Conservation (phyloP, 2,888 invertebrate genomes). For the Tortricodes alternella region DNA sequence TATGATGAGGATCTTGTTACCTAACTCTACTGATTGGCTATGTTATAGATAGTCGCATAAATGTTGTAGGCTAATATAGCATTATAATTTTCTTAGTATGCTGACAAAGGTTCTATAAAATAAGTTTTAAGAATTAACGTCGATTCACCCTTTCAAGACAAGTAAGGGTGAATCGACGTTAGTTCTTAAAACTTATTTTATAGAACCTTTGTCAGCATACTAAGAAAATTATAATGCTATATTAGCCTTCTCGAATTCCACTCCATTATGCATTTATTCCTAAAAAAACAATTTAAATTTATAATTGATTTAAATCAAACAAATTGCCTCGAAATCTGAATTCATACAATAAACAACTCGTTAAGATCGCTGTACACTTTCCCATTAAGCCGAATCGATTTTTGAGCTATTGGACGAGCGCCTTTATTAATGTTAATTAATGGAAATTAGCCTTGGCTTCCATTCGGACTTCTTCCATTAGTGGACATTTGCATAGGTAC, state of each 20-base stretch:
- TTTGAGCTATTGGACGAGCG: slow-evolving; percentile 4
- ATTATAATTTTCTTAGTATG: no score
- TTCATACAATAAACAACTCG: slow-evolving; percentile 29
- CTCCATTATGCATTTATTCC: slow-evolving; percentile 7
- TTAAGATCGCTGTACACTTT: slow-evolving; percentile 26
- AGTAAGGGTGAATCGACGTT: no score
- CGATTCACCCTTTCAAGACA: no score
- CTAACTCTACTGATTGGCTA: no score
- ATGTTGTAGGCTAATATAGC: neutral
- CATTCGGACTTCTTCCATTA: slow-evolving; percentile 58
- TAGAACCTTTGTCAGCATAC: no score
- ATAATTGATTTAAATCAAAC: slow-evolving; percentile 28
- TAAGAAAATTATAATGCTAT: no score
- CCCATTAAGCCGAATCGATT: slow-evolving; percentile 24
- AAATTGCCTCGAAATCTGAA: slow-evolving; percentile 18
- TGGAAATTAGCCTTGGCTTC: slow-evolving; percentile 56
- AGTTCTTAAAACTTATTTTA: no score
- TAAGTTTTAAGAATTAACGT: no score
- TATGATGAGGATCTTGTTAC: no score
- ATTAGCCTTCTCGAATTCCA: neutral
- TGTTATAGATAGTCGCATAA: no score
- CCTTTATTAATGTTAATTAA: slow-evolving; percentile 59
- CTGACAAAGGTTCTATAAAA: no score
- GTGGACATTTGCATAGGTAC: slow-evolving; percentile 58
- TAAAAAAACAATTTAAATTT: slow-evolving; percentile 15